A percentile compares a stretch with the other conserved stretches of the same genome.
phyloP scores from a whole-genome alignment of 2,888 invertebrate genomes.

The Cheilosia vernalis region DNA sequence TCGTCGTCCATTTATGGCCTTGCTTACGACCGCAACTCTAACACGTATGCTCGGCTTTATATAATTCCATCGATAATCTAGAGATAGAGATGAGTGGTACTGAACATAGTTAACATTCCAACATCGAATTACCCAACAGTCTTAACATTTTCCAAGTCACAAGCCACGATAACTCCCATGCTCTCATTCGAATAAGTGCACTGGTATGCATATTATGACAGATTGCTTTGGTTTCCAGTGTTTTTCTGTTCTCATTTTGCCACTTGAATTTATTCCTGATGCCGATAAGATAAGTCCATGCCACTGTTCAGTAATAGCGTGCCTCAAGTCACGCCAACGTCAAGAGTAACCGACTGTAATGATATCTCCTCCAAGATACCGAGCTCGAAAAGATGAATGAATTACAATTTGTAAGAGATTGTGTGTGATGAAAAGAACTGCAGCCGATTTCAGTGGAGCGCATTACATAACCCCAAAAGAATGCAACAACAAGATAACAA shows the following conservation, averaged over 20 bases:
- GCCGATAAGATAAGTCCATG: constrained; percentile 65
- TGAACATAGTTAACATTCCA: constrained; percentile 34
- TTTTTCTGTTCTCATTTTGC: not conserved
- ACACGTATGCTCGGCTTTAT: constrained; percentile 2
- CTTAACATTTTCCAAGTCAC: constrained; percentile 20
- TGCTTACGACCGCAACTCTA: constrained; percentile 2
- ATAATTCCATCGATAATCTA: constrained; percentile 14
- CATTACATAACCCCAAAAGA: constrained; percentile 65
- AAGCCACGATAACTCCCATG: constrained; percentile 54
- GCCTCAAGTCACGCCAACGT: constrained; percentile 58
- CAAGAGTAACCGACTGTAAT: constrained; percentile 29
- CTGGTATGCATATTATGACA: constrained; percentile 74
- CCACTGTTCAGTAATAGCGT: constrained; percentile 63
- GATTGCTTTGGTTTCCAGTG: constrained; percentile 56
- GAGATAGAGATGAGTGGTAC: constrained; percentile 18
- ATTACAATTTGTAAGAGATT: constrained; percentile 53
- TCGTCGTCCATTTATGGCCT: not conserved
- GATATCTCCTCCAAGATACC: constrained; percentile 41
- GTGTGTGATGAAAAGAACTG: constrained; percentile 61
- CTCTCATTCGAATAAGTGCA: constrained; percentile 59
- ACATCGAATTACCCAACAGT: constrained; percentile 46
- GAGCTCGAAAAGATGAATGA: constrained; percentile 59
- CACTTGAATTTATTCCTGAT: constrained; percentile 67
- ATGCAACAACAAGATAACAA: constrained; percentile 64
- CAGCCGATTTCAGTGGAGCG: constrained; percentile 17